Evolutionary conservation across 1,140 invertebrate genomes (phyloP).

Genomic region (Drosophila rhopaloa): DNA sequence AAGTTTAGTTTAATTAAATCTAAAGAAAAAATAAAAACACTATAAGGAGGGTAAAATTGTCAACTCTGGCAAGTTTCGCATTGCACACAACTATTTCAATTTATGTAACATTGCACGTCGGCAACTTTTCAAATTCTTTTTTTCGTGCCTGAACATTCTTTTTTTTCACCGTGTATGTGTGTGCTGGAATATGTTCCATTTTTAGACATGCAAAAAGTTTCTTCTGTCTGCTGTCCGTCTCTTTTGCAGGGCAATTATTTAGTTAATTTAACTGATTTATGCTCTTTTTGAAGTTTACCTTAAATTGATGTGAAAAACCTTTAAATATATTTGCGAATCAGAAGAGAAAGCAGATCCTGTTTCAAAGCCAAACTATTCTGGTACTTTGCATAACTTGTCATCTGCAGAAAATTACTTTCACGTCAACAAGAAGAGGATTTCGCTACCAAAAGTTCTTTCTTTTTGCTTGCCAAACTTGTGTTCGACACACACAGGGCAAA

Average conservation of each 20-base stretch:
- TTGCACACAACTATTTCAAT: conserved; percentile 76
- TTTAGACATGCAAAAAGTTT: conserved; percentile 28
- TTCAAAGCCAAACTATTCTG: conserved; percentile 41
- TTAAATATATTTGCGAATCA: conserved; percentile 5
- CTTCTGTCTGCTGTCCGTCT: conserved; percentile 8
- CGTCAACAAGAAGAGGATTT: conserved; percentile 36
- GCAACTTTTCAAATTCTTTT: conserved; percentile 39
- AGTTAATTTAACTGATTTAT: conserved; percentile 44
- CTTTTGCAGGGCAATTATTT: conserved; percentile 36
- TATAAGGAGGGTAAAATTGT: conserved; percentile 35
- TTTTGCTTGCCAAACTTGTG: conserved; percentile 40
- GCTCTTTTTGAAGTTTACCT: background rate
- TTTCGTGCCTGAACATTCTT: conserved; percentile 6
- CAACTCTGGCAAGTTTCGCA: conserved; percentile 57
- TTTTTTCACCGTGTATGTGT: conserved; percentile 9
- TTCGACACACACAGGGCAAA: conserved; percentile 20
- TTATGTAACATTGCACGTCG: conserved; percentile 63
- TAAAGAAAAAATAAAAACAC: conserved; percentile 23
- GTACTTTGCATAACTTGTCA: conserved; percentile 71
- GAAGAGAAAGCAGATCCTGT: conserved; percentile 12
- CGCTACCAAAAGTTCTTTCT: conserved; percentile 18
- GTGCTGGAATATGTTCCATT: conserved; percentile 10
- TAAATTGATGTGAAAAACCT: conserved; percentile 25
- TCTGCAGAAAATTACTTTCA: conserved; percentile 61
- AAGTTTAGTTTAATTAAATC: conserved; percentile 79